These are phyloP conservation scores for Ceuthmochares aereus DNA, from an alignment of 2,113 vertebrate species.

Conservation along the genomic window DNA sequence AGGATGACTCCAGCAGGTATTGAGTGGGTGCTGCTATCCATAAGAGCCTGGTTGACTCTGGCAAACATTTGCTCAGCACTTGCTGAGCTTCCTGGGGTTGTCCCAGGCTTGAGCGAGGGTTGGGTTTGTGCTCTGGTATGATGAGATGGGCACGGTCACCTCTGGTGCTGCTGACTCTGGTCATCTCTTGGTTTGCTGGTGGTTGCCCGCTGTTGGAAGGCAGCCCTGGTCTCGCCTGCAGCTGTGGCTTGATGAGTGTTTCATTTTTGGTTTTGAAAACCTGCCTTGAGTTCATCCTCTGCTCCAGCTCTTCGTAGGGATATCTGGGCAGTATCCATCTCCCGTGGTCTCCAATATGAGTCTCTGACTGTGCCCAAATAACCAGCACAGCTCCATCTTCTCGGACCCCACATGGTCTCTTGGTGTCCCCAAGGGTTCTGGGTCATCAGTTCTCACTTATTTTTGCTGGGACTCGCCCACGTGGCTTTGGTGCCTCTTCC, in stretches of 20 bases:
- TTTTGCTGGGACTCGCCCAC: not conserved
- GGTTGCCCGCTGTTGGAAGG: not conserved
- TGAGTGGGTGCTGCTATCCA: not conserved
- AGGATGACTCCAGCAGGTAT: not conserved
- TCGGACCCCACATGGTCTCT: not conserved
- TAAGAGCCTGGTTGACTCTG: fast-evolving
- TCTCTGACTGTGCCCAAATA: not conserved
- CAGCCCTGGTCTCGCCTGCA: fast-evolving
- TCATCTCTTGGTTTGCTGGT: not conserved
- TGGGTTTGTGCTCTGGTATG: not conserved
- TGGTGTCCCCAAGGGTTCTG: not conserved
- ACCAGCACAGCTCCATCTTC: not conserved
- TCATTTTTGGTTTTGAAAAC: not conserved
- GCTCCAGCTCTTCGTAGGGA: not conserved
- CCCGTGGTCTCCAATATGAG: not conserved
- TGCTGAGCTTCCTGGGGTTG: not conserved
- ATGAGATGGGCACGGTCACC: not conserved
- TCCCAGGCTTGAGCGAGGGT: not conserved
- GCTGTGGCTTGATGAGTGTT: not conserved
- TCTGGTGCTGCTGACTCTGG: not conserved
- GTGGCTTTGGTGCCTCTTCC: not conserved
- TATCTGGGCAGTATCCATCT: not conserved
- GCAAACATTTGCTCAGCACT: fast-evolving
- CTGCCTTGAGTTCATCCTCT: not conserved
- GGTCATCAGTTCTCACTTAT: not conserved